phyloP scores from a whole-genome alignment of 2,113 vertebrate species.

The Benitochromis conjunctus region DNA sequence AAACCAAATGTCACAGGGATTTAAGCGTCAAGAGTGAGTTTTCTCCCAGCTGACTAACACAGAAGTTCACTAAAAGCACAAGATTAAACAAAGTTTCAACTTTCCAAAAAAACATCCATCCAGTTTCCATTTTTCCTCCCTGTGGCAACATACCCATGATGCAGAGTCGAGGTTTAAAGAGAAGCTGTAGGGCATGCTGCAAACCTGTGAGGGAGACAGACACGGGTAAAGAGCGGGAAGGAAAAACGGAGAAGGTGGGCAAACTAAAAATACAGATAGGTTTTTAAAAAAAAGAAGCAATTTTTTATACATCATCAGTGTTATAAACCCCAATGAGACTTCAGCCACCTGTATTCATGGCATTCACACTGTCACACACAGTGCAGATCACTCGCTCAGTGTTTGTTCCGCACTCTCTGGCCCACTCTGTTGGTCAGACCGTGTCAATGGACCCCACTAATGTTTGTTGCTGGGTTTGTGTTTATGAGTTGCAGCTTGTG shows the following conservation, averaged over 20 bases:
- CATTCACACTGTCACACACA: not conserved
- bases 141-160: constrained; percentile 36
- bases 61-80: constrained; percentile 61
- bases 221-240: not conserved
- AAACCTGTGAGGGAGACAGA: constrained; percentile 5
- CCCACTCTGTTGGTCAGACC: constrained; percentile 56
- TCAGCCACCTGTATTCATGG: constrained; percentile 2
- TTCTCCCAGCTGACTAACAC: constrained; percentile 52
- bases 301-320: not conserved
- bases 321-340: not conserved
- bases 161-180: constrained; percentile 52
- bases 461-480: constrained; percentile 42
- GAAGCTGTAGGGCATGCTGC: constrained; percentile 57
- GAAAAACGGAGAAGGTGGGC: not conserved
- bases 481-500: constrained; percentile 53
- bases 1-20: constrained; percentile 67
- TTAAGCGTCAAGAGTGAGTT: constrained; percentile 51
- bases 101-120: constrained; percentile 44
- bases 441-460: constrained; percentile 14
- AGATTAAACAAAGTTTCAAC: constrained; percentile 64
- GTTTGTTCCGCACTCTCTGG: constrained; percentile 47
- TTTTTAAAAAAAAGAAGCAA: not conserved
- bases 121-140: constrained; percentile 43
- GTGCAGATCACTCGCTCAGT: not conserved
- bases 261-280: not conserved